Base-by-base conservation (phyloP, 2,888 invertebrate species). In the Orthonychiurus folsomi region DNA sequence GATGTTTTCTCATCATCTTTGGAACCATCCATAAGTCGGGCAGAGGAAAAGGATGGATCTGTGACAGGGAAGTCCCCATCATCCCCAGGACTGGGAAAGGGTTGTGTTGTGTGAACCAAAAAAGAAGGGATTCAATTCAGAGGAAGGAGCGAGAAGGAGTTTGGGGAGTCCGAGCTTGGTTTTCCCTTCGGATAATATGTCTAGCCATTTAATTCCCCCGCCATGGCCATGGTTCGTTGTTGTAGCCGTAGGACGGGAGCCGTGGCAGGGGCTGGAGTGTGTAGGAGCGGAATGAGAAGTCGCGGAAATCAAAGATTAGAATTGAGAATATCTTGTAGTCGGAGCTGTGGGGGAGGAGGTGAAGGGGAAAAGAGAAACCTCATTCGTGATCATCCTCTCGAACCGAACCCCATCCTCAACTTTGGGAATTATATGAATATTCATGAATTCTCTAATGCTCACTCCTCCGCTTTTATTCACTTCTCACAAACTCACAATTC, bases 281-380 rank as follows among this genome's bases (percentile, higher is more conserved):
- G 54, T 18, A 24, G 54, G 20, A 54, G 54, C 54, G 23, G 54
- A 25, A 3, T 54, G 23, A 65, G 63, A 67, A 65, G 63, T 65
- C 63, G 66, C 63, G 66, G 66, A 67, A 67, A 67, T 67, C 66
- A 67, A 67, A 67, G 66, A 67, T 67, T 67, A 67, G 64, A 65
- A 67, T 65, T 65, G 59, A 63, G 63, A 23, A n/a, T 37, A 48
- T 48, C 56, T 50, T 61, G 37, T 52, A 65, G 61, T 55, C 61
- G 62, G 54, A 37, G 23, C 23, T 15, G 59, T 62, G 54, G 27
- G 63, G 52, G 24, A 47, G 50, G 25, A 28, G 54, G 56, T 58
- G 61, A 58, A 67, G 66, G 63, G 66, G 63, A 66, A 67, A 62
- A 58, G 60, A 64, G 62, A 66, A 65, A 66, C 65, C 59, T 61